phyloP scores from a whole-genome alignment of 2,113 vertebrate genomes.

The Melanocharis versteri region DNA sequence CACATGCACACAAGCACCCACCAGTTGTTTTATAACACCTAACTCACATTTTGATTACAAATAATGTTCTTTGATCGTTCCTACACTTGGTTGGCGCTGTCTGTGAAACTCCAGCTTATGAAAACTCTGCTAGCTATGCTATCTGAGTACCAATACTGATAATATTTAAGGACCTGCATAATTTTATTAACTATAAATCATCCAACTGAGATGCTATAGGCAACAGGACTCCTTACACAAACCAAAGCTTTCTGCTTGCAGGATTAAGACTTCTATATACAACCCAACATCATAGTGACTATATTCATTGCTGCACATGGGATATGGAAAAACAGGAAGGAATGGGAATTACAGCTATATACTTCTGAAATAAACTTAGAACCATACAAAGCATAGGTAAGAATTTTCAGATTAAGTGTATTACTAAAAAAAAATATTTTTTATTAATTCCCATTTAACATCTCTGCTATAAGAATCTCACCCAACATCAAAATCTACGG shows the following conservation, averaged over 20 bases:
- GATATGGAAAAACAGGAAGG: not conserved
- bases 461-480: not conserved
- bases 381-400: not conserved
- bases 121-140: not conserved
- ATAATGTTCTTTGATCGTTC: constrained; percentile 14
- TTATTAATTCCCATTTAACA: not conserved
- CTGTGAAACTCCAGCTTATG: not conserved
- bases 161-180: not conserved
- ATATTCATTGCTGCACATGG: not conserved
- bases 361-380: not conserved
- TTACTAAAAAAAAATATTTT: not conserved
- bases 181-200: not conserved
- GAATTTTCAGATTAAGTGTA: not conserved
- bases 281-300: not conserved
- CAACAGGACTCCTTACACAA: not conserved
- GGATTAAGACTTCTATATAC: not conserved
- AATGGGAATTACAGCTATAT: not conserved
- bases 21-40: constrained; percentile 27
- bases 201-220: not conserved
- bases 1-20: not conserved
- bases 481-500: not conserved
- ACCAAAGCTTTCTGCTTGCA: not conserved
- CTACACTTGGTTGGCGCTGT: not conserved
- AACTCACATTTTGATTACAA: constrained; percentile 36
- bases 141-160: not conserved